Evolutionary conservation across 2,888 invertebrate species (phyloP), one percentile per base, ranked within the genome.

Genomic region (Lysandra coridon): DNA sequence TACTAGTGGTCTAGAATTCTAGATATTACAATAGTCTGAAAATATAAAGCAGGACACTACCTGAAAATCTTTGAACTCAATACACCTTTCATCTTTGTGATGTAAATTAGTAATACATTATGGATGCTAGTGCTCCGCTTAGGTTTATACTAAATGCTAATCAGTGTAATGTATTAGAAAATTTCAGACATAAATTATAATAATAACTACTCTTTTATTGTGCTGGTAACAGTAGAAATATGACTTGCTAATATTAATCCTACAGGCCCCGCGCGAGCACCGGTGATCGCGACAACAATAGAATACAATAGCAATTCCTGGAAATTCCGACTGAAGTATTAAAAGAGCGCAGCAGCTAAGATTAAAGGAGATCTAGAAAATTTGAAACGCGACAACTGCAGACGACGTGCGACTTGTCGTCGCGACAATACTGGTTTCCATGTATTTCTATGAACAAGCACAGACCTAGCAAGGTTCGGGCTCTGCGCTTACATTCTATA

Each of bases 81-180:
- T 69, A 14, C 69, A 14, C 69, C 14, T 69, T 33, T 33, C 33
- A 33, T 69, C 33, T 14, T 69, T 69, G 69, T 69, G 14, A 69
- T 33, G 69, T 69, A 69, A 69, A 69, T 69, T 14, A 69, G 33
- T 33, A 69, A 33, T 69, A 69, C 69, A 69, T 69, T 37, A 69
- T 69, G 69, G 4, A 69, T 69, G 37, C 69, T 33, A 69, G 69
- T 30, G 64, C 30, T 64, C 64, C 14, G 69, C 69, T 69, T 69
- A 69, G 69, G 69, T 69, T 69, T 37, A 33, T 1, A 69, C 69
- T 69, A 69, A 37, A 62, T 62, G 64, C 69, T 69, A 69, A 69
- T 33, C 37, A 69, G 33, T 30, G 2, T 30, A 69, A 69, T 37
- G 69, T 69, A 37, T 69, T 69, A 30, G 69, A 37, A 69, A 69